These are phyloP conservation scores for Dicaeum eximium DNA, from an alignment of 2,113 vertebrate genomes.

Conservation along the genomic window DNA sequence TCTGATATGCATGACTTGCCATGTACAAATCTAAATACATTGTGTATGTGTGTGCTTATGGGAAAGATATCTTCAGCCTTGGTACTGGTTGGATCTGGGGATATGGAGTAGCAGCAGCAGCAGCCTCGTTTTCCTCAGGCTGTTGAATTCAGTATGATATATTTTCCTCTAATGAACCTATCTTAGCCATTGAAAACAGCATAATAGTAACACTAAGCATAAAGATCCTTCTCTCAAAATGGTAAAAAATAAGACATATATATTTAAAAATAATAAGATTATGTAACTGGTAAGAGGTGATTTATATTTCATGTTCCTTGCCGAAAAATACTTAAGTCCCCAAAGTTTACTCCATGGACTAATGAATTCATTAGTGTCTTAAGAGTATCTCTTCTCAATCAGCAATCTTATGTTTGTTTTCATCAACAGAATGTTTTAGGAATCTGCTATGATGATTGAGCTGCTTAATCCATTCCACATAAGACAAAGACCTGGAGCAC, in stretches of 20 bases:
- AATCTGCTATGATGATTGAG: not conserved
- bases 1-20: not conserved
- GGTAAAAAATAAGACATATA: not conserved
- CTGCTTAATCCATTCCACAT: not conserved
- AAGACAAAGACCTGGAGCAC: not conserved
- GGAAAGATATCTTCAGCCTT: not conserved
- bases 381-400: not conserved
- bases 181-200: not conserved
- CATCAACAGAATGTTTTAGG: not conserved
- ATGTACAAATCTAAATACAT: rapidly evolving
- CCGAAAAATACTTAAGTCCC: not conserved
- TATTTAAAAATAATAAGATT: not conserved
- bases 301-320: not conserved
- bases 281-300: not conserved
- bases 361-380: not conserved
- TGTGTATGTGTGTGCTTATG: not conserved
- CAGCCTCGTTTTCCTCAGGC: not conserved
- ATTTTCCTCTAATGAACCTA: not conserved
- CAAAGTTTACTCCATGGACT: not conserved
- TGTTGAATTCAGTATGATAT: not conserved
- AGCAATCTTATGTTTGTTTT: not conserved
- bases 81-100: not conserved
- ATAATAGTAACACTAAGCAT: not conserved
- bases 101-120: not conserved
- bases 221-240: not conserved